These are phyloP conservation scores for Dasypus novemcinctus DNA, from an alignment of 2,113 vertebrate species.

Conservation along the genomic window DNA sequence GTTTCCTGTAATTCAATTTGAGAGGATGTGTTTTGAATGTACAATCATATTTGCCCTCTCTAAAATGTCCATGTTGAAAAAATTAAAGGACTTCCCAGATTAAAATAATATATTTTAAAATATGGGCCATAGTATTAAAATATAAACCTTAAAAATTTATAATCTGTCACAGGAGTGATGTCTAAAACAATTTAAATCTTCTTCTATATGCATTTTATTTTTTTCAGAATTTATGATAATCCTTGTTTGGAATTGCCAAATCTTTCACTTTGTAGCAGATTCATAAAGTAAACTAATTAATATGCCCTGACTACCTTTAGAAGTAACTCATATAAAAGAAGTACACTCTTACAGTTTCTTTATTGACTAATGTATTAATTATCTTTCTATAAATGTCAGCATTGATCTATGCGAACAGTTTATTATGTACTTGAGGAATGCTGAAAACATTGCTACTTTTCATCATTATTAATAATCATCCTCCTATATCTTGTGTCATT, in stretches of 20 bases:
- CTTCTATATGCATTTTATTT: conserved; percentile 8
- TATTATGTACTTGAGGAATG: neutral
- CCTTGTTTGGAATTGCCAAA: conserved; percentile 20
- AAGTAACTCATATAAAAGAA: neutral
- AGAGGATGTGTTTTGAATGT: neutral
- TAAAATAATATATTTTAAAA: conserved; percentile 43
- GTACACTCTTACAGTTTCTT: conserved; percentile 22
- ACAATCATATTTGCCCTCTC: neutral
- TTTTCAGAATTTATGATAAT: neutral
- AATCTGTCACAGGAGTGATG: neutral
- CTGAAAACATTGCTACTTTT: neutral
- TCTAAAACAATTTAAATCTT: conserved; percentile 24
- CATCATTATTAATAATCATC: neutral
- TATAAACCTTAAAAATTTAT: conserved; percentile 28
- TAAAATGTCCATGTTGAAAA: conserved; percentile 36
- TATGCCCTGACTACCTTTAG: neutral
- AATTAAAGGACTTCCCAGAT: conserved; percentile 35
- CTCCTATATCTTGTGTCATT: neutral
- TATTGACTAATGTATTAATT: neutral
- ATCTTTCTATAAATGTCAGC: neutral
- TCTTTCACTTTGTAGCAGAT: neutral
- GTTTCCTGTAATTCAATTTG: neutral
- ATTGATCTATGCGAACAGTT: neutral
- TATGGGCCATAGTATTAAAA: conserved; percentile 26
- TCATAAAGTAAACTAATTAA: conserved; percentile 15